Conservation (phyloP, 2,888 invertebrate genomes). For the Sesia apiformis region DNA sequence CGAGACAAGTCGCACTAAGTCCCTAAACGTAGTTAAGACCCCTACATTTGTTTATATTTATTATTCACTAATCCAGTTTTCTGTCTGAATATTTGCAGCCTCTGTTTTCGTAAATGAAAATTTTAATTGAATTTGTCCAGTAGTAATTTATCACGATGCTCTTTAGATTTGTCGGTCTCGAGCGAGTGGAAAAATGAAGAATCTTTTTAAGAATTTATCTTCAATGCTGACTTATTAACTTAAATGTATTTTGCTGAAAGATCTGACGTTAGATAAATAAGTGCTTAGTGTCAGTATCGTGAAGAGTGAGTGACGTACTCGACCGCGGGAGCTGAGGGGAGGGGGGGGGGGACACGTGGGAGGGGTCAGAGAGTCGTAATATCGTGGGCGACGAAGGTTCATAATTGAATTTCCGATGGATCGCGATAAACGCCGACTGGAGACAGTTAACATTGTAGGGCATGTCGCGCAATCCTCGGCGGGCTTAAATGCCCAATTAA, state of each 20-base stretch:
- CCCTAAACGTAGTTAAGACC: slow-evolving; percentile 22
- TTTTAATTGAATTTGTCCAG: slow-evolving; percentile 15
- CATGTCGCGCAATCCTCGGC: slow-evolving; percentile 29
- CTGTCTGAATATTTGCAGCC: slow-evolving; percentile 15
- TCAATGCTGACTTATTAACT: slow-evolving; percentile 8
- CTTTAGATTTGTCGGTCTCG: background rate
- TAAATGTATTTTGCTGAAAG: slow-evolving; percentile 9
- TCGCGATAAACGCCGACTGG: slow-evolving; percentile 38
- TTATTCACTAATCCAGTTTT: slow-evolving; percentile 25
- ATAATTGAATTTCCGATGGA: slow-evolving; percentile 53
- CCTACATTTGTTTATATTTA: slow-evolving; percentile 24
- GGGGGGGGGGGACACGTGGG: slow-evolving; percentile 1
- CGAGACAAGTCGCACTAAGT: slow-evolving; percentile 18
- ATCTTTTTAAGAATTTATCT: background rate
- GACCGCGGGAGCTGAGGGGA: slow-evolving; percentile 13
- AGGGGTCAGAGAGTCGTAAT: slow-evolving; percentile 8
- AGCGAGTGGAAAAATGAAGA: too few species aligned
- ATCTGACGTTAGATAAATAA: background rate
- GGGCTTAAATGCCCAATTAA: slow-evolving; percentile 41
- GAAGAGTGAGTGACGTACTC: slow-evolving; percentile 20
- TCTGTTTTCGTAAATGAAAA: slow-evolving; percentile 19
- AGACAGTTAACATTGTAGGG: slow-evolving; percentile 38
- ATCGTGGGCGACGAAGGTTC: slow-evolving; percentile 28
- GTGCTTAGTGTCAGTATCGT: slow-evolving; percentile 9
- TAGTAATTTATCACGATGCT: slow-evolving; percentile 13